These are phyloP conservation scores for Manacus vitellinus DNA, from an alignment of 2,113 vertebrate genomes.

Conservation along the genomic window DNA sequence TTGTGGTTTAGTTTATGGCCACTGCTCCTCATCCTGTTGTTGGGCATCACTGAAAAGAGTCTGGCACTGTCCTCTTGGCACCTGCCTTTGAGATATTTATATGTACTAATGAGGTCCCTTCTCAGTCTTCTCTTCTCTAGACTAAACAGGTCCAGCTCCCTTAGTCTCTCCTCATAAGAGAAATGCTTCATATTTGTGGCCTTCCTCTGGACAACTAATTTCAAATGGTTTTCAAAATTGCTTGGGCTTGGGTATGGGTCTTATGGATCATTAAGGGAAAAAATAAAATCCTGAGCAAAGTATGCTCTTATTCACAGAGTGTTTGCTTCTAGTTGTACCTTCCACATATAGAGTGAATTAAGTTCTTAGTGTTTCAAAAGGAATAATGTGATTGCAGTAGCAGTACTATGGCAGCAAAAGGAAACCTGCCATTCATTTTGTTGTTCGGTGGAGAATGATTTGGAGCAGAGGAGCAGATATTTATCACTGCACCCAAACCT, in stretches of 20 bases:
- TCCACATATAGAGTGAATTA: neutral
- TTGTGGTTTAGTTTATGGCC: neutral
- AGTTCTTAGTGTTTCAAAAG: neutral
- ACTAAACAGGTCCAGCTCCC: rapidly evolving
- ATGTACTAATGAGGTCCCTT: neutral
- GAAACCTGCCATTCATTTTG: neutral
- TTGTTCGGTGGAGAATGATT: neutral
- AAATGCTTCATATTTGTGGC: neutral
- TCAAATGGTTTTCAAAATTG: neutral
- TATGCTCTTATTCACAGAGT: neutral
- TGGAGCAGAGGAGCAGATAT: neutral
- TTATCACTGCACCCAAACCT: neutral
- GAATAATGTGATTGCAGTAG: neutral
- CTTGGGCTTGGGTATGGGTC: neutral
- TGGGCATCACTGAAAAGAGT: neutral
- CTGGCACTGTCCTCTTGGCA: neutral
- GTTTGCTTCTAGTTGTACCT: neutral
- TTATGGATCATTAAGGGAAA: neutral
- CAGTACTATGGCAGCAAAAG: neutral
- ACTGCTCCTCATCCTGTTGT: neutral
- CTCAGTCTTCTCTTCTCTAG: neutral
- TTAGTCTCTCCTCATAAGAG: rapidly evolving
- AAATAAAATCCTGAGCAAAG: neutral
- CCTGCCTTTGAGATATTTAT: neutral
- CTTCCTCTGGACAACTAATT: neutral